These are phyloP conservation scores for Rhagologus leucostigma DNA, from an alignment of 2,113 vertebrate species.

Conservation along the genomic window DNA sequence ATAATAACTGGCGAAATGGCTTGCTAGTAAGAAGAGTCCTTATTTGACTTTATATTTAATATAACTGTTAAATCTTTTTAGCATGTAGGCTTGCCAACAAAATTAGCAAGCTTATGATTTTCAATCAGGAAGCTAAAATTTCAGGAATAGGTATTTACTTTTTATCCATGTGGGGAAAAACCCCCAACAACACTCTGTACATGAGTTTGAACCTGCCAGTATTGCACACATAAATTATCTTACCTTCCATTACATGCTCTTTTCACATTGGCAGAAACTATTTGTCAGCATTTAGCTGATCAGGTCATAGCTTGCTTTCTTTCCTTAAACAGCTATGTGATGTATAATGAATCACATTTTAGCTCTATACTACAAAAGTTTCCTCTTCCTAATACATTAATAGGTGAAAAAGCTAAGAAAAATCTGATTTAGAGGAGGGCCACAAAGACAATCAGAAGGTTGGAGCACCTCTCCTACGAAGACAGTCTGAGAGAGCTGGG, in stretches of 20 bases:
- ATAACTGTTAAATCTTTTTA: background rate
- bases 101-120: background rate
- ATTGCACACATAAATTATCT: background rate
- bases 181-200: background rate
- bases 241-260: background rate
- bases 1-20: background rate
- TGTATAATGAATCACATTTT: background rate
- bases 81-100: background rate
- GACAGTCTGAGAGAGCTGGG: background rate
- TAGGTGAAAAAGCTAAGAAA: background rate
- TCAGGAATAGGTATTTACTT: background rate
- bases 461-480: rapidly evolving
- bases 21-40: background rate
- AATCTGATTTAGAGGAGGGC: background rate
- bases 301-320: background rate
- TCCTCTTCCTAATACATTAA: background rate
- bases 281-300: background rate
- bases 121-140: background rate
- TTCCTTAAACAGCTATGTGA: background rate
- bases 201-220: background rate
- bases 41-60: background rate
- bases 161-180: background rate
- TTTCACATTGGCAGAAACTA: background rate
- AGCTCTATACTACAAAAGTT: background rate
- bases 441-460: background rate